These are phyloP conservation scores for Digitonthophagus gazella DNA, from an alignment of 2,888 invertebrate species.

Conservation along the genomic window DNA sequence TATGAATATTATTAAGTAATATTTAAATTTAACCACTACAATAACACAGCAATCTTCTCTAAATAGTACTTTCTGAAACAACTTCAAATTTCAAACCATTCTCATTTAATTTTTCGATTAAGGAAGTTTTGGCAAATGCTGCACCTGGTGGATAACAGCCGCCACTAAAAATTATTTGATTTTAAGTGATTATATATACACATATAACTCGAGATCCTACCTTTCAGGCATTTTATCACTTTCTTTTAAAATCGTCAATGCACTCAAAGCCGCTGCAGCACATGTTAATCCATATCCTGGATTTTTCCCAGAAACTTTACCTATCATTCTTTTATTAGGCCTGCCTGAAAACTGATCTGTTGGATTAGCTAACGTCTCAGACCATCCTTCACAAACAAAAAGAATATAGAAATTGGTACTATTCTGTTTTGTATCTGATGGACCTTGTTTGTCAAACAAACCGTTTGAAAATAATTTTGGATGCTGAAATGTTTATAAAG, in stretches of 20 bases:
- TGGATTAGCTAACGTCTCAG: constrained; percentile 57
- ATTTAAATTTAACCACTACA: too few relatives aligned
- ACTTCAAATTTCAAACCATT: constrained; percentile 72
- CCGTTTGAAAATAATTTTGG: constrained; percentile 68
- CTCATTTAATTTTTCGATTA: constrained; percentile 71
- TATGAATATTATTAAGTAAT: not conserved
- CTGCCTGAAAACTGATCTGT: constrained; percentile 57
- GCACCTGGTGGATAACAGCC: constrained; percentile 85
- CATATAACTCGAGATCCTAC: constrained; percentile 52
- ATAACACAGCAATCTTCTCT: not conserved
- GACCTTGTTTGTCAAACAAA: constrained; percentile 63
- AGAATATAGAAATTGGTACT: constrained; percentile 65
- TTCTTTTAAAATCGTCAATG: constrained; percentile 72
- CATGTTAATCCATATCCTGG: constrained; percentile 85
- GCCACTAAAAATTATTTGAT: constrained; percentile 61
- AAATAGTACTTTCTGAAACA: constrained; percentile 1
- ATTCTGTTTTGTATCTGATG: constrained; percentile 60
- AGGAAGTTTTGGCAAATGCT: constrained; percentile 78
- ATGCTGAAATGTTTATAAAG: constrained; percentile 31
- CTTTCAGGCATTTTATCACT: constrained; percentile 68
- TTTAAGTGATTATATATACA: not conserved
- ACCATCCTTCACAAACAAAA: constrained; percentile 80
- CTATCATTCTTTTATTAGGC: constrained; percentile 66
- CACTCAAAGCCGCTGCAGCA: constrained; percentile 68
- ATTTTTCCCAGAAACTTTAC: constrained; percentile 65